Evolutionary conservation across 2,113 vertebrate species (phyloP).

Genomic region (Kobus ellipsiprymnus): DNA sequence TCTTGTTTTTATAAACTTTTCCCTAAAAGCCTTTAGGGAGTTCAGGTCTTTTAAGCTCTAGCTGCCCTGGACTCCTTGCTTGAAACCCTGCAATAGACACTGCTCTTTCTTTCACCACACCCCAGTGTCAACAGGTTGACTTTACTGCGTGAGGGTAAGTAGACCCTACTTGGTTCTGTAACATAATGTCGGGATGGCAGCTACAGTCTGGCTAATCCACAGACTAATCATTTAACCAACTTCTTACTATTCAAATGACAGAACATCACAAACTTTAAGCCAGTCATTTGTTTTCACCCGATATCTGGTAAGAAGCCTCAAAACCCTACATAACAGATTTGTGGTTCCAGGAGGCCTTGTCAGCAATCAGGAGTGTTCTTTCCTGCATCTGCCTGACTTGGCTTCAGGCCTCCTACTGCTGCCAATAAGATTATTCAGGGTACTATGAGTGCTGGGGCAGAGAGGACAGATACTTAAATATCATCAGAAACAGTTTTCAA

Average conservation of each 20-base stretch:
- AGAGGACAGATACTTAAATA: neutral
- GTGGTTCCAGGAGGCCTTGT: neutral
- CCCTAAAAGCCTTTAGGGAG: neutral
- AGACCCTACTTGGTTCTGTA: neutral
- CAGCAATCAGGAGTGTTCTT: neutral
- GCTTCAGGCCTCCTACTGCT: neutral
- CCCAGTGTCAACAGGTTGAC: neutral
- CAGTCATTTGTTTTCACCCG: neutral
- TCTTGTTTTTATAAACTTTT: neutral
- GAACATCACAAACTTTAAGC: neutral
- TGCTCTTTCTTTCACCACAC: accelerated
- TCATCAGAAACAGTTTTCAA: neutral
- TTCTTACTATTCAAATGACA: neutral
- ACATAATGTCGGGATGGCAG: neutral
- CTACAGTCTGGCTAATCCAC: neutral
- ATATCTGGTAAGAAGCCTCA: neutral
- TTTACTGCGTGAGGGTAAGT: neutral
- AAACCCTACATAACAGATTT: neutral
- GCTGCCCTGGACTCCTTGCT: neutral
- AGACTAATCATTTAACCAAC: neutral
- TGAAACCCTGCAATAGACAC: neutral
- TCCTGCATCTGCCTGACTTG: neutral
- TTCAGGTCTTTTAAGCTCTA: neutral
- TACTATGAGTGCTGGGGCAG: neutral
- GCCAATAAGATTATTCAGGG: neutral